These are phyloP conservation scores for Amblyornis subalaris DNA, from an alignment of 2,113 vertebrate genomes.

Conservation along the genomic window DNA sequence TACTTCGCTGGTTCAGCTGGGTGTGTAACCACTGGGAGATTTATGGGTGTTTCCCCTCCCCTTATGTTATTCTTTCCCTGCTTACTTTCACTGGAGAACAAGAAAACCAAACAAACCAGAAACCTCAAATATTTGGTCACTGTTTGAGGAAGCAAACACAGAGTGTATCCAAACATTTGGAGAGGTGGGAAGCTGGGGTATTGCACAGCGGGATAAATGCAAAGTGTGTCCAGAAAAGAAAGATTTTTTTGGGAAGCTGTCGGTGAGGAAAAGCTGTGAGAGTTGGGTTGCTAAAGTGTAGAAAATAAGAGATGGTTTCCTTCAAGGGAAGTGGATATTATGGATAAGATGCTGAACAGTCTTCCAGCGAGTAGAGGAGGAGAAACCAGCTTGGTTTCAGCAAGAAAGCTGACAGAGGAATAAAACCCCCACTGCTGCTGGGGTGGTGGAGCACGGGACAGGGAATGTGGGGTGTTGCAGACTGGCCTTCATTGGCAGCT, in stretches of 20 bases:
- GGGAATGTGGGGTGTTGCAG: accelerated
- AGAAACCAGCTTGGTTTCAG: background rate
- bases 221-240: background rate
- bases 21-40: background rate
- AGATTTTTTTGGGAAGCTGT: background rate
- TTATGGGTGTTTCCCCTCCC: background rate
- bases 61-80: background rate
- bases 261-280: background rate
- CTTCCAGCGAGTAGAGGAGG: background rate
- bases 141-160: background rate
- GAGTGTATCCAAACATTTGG: background rate
- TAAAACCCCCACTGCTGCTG: background rate
- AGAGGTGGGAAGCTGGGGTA: background rate
- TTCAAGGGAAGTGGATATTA: background rate
- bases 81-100: background rate
- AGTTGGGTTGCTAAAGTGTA: background rate
- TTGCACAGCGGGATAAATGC: background rate
- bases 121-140: background rate
- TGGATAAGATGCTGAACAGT: background rate
- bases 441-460: background rate
- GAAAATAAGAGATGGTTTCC: background rate
- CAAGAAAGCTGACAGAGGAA: background rate
- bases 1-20: background rate
- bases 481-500: accelerated
- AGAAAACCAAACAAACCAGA: background rate